Percentiles rank a stretch among this genome's conserved stretches.
Evolutionary conservation across 2,888 invertebrate species (phyloP).

Genomic region (Didymodactylos carnosus): DNA sequence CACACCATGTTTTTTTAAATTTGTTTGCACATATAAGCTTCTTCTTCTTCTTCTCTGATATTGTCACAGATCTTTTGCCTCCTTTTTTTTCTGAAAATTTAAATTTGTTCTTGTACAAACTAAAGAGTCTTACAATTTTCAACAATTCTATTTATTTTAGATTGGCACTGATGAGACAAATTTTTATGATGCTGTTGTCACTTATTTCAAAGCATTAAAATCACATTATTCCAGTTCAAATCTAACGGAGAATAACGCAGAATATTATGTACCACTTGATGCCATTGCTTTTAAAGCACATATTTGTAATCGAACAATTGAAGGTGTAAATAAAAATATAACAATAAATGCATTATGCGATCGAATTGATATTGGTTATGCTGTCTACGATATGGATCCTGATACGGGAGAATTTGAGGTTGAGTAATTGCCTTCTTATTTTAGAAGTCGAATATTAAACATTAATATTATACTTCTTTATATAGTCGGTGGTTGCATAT

Average conservation of each 20-base stretch:
- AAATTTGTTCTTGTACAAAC: background rate
- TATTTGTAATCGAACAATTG: slow-evolving; percentile 11
- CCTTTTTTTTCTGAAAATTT: background rate
- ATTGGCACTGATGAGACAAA: background rate
- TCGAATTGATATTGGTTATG: slow-evolving; percentile 20
- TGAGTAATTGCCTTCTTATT: background rate
- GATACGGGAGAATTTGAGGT: slow-evolving; percentile 20
- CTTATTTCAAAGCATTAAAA: background rate
- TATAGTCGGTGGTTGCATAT: slow-evolving; percentile 17
- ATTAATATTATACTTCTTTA: background rate
- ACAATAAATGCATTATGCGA: slow-evolving; percentile 23
- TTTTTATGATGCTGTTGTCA: background rate
- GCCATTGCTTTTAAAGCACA: background rate
- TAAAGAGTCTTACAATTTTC: too few species aligned
- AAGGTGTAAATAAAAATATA: slow-evolving; percentile 20
- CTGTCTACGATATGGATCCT: slow-evolving; percentile 21
- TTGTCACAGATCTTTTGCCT: background rate
- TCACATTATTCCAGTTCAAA: background rate
- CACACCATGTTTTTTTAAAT: too few species aligned
- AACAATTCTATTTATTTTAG: background rate
- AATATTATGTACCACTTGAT: background rate
- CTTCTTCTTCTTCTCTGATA: background rate
- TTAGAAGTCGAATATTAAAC: background rate
- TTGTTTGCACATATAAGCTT: background rate
- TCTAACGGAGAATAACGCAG: background rate